A percentile compares a stretch with the other conserved stretches of the same genome.
phyloP scores from a whole-genome alignment of 1,140 invertebrate species.

The Brachystomella parvula region DNA sequence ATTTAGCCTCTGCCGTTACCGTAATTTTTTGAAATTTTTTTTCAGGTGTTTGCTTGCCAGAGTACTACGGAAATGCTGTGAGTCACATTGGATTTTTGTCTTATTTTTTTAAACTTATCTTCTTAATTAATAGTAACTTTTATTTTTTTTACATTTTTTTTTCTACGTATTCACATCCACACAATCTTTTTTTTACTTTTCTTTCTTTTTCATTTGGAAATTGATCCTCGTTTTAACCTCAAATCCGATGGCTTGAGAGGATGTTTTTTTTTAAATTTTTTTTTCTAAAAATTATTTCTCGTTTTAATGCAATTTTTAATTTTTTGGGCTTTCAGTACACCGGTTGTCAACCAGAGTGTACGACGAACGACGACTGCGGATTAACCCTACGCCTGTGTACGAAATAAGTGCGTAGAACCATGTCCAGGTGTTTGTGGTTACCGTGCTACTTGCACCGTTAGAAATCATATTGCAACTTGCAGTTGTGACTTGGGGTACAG shows the following conservation, averaged over 20 bases:
- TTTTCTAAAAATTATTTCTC: too few relatives aligned
- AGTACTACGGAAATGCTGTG: slow-evolving; percentile 59
- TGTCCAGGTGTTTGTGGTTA: slow-evolving; percentile 66
- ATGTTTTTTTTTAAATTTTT: too few relatives aligned
- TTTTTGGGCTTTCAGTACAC: neutral
- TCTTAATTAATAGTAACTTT: too few relatives aligned
- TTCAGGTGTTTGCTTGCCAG: slow-evolving; percentile 38
- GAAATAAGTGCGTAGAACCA: slow-evolving; percentile 66
- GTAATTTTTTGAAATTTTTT: too few relatives aligned
- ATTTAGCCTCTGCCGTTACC: too few relatives aligned
- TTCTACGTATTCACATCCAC: slow-evolving; percentile 49
- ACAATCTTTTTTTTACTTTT: neutral
- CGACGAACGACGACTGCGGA: slow-evolving; percentile 68
- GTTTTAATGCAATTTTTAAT: too few relatives aligned
- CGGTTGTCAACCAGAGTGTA: slow-evolving; percentile 44
- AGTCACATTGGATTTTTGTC: too few relatives aligned
- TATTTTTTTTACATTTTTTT: too few relatives aligned
- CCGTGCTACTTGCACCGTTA: slow-evolving; percentile 58
- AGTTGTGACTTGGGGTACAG: slow-evolving; percentile 56
- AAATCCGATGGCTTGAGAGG: too few relatives aligned
- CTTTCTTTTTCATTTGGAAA: neutral
- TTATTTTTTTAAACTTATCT: too few relatives aligned
- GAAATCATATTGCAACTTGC: slow-evolving; percentile 65
- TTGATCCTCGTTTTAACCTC: too few relatives aligned
- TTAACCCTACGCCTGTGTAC: slow-evolving; percentile 64